Conservation (phyloP, 2,797 vertebrate species). For the Coregonus suidteri region DNA sequence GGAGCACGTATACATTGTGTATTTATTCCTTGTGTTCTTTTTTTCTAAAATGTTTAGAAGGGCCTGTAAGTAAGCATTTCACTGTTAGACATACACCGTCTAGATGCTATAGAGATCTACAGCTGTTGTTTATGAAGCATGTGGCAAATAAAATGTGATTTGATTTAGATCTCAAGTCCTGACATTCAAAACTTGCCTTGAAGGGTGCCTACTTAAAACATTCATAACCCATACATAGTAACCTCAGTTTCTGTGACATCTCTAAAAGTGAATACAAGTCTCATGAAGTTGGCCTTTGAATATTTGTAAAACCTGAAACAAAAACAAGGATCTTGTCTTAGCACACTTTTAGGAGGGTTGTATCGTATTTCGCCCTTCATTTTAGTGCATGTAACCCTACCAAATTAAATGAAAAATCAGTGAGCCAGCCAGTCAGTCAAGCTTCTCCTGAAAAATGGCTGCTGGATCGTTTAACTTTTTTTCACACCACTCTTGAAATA, state of each 20-base stretch:
- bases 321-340: background rate
- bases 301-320: background rate
- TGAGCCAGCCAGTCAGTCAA: background rate
- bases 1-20: too few relatives aligned
- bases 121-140: background rate
- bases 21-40: too few relatives aligned
- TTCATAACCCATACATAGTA: too few relatives aligned
- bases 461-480: constrained; percentile 20
- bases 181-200: too few relatives aligned
- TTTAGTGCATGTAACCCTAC: background rate
- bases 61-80: too few relatives aligned
- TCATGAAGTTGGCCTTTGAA: background rate
- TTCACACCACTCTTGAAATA: constrained; percentile 38
- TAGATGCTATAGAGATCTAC: too few relatives aligned
- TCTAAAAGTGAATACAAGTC: background rate
- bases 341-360: background rate
- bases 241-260: background rate
- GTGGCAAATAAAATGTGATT: background rate
- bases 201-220: too few relatives aligned
- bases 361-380: constrained; percentile 21
- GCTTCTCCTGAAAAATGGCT: constrained; percentile 3
- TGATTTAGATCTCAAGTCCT: too few relatives aligned
- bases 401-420: background rate
- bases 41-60: too few relatives aligned
- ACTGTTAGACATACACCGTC: too few relatives aligned